Evolutionary conservation across 2,888 invertebrate genomes (phyloP).

Genomic region (Agonopterix heracliana): DNA sequence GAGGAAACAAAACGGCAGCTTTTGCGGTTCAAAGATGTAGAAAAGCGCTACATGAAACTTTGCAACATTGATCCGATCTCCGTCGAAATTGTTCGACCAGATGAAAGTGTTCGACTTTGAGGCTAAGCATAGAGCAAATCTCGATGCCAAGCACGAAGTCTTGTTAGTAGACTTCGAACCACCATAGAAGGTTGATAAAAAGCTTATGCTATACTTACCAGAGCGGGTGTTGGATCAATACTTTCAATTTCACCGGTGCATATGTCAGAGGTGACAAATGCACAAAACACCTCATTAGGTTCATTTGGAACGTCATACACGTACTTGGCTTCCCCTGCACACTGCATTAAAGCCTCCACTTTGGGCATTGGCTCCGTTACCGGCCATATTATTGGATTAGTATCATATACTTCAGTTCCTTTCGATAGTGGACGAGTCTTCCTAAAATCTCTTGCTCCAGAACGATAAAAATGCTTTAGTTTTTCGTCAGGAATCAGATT

Average conservation of each 20-base stretch:
- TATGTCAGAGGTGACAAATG: slow-evolving; percentile 71
- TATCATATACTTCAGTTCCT: slow-evolving; percentile 78
- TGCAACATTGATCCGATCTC: too few species aligned
- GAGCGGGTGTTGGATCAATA: slow-evolving; percentile 78
- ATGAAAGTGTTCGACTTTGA: too few species aligned
- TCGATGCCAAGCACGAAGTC: too few species aligned
- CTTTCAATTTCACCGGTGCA: slow-evolving; percentile 69
- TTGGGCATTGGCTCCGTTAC: slow-evolving; percentile 78
- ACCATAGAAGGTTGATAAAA: too few species aligned
- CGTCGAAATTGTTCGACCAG: too few species aligned
- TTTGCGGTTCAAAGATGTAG: too few species aligned
- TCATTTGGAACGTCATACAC: slow-evolving; percentile 73
- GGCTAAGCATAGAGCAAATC: too few species aligned
- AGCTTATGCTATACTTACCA: slow-evolving; percentile 64
- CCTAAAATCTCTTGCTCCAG: slow-evolving; percentile 66
- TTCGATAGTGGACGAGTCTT: slow-evolving; percentile 75
- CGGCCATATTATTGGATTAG: slow-evolving; percentile 77
- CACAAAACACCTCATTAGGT: slow-evolving; percentile 78
- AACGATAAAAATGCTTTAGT: slow-evolving; percentile 60
- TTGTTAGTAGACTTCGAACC: too few species aligned
- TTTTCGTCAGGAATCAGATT: slow-evolving; percentile 61
- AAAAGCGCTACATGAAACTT: too few species aligned
- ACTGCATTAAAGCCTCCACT: slow-evolving; percentile 73
- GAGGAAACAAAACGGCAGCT: too few species aligned
- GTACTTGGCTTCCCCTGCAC: slow-evolving; percentile 79